Evolutionary conservation across 2,888 invertebrate species (phyloP), one percentile per base, ranked within the genome.

Genomic region (Drosophila setosimentum): DNA sequence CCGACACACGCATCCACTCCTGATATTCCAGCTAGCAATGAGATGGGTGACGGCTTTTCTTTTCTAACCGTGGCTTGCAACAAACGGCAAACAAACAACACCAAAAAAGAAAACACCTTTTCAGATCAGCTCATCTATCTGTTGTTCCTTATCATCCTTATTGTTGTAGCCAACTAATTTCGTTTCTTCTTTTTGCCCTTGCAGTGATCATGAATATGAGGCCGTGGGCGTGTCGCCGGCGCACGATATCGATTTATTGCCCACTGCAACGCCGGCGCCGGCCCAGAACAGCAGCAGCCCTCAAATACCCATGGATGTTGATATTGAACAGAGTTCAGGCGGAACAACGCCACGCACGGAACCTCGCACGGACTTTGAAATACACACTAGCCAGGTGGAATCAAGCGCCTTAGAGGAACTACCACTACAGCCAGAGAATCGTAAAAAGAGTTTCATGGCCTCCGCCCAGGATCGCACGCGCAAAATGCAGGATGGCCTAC

Each of bases 131-230:
- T 57, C 80, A 77, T 70, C 29, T 51, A 8, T 54, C 16, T 62
- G 33, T 64, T 33, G 10, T 27, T 24, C 7, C 45, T 24, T 24
- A 27, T 24, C 11, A 18, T 37, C 6, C 4, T 3, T n/a, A 24
- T 10, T 2, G 2, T 18, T 18, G 0, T 13, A 21, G 32, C 2
- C 4, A 24, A 21, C 7, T 40, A 51, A 48, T 49, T 18, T 54
- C 1, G 6, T 24, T 45, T 18, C 21, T 10, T 10, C 4, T 40
- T 29, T n/a, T 42, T 45, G 53, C 91, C 83, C 84, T 95, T 95
- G 87, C 94, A 98, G 97, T 95, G 97, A 97, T 95, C 97, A 98
- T 95, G 97, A 97, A 94, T 98, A 98, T 94, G 98, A 98, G 94
- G 97, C 97, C 86, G 96, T 98, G 93, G 96, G 96, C 92, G 96